Base-by-base conservation (phyloP, 2,113 vertebrate species). In the Oreochromis aureus region DNA sequence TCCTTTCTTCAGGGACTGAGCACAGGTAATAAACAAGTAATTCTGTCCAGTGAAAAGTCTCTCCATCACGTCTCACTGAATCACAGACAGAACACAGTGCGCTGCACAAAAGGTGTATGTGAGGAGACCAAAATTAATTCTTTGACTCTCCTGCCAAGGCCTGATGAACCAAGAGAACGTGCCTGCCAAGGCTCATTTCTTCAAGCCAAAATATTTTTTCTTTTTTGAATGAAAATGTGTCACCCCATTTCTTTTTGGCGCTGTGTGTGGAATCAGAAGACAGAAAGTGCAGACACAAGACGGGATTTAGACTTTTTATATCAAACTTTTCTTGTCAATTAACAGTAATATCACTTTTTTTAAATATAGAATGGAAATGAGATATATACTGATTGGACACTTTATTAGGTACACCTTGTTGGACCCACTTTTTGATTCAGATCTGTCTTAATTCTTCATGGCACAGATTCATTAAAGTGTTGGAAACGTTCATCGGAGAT, bases 141-240 rank as follows among this genome's bases (percentile, higher is more conserved):
- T 89, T 71, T 56, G n/a, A 59, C 85, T 87, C 58, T 80, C 6
- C 51, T 81, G 83, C 89, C 83, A 86, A 80, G 7, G 54, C 56
- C 85, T 84, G 59, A 83, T 90, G 87, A 88, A 89, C 56, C 89
- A 58, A 18, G 66, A 90, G 16, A 80, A 84, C 9, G 48, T 51
- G 55, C 7, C 81, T 91, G 89, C 91, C 89, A 92, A 89, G 80
- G 87, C 88, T 84, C 11, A 71, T 89, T 80, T 88, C 80, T 69
- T 80, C 36, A 53, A 73, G 87, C 91, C 88, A 87, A 88, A 93
- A 91, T 82, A 66, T 24, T 51, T 59, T 73, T 59, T 81, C 36
- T 27, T 30, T 39, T 56, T 48, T 76, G 41, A 48, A 78, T 54
- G 30, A 84, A 90, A 92, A 89, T 66, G 79, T 90, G 89, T 91